phyloP scores from a whole-genome alignment of 2,113 vertebrate genomes.

The Fregata magnificens region DNA sequence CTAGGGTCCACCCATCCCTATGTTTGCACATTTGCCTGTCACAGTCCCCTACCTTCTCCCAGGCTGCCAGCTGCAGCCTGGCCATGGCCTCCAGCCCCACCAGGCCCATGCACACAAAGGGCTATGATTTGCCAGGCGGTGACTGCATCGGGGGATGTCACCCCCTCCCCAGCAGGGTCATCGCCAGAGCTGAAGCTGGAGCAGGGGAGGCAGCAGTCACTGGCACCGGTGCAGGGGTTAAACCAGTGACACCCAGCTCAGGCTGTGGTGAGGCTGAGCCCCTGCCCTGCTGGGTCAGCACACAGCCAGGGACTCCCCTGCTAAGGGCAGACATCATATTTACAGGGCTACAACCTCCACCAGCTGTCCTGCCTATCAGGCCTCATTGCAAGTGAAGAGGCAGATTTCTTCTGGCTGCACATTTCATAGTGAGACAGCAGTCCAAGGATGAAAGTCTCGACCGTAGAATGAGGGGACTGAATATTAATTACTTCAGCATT shows the following conservation, averaged over 20 bases:
- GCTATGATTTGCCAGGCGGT: neutral
- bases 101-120: neutral
- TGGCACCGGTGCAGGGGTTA: accelerated
- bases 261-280: accelerated
- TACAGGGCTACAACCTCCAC: neutral
- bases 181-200: neutral
- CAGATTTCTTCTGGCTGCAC: neutral
- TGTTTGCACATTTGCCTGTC: neutral
- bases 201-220: neutral
- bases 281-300: accelerated
- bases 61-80: neutral
- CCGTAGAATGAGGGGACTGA: neutral
- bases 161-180: accelerated
- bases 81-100: neutral
- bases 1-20: neutral
- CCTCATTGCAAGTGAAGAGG: neutral
- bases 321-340: neutral
- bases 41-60: neutral
- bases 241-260: neutral
- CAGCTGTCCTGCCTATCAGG: neutral
- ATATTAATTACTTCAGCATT: neutral
- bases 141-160: accelerated
- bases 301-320: accelerated
- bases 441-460: neutral
- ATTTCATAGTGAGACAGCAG: neutral